Evolutionary conservation across 92 coral and sea anemone genomes (phyloP).

Genomic region (Porites evermanni): DNA sequence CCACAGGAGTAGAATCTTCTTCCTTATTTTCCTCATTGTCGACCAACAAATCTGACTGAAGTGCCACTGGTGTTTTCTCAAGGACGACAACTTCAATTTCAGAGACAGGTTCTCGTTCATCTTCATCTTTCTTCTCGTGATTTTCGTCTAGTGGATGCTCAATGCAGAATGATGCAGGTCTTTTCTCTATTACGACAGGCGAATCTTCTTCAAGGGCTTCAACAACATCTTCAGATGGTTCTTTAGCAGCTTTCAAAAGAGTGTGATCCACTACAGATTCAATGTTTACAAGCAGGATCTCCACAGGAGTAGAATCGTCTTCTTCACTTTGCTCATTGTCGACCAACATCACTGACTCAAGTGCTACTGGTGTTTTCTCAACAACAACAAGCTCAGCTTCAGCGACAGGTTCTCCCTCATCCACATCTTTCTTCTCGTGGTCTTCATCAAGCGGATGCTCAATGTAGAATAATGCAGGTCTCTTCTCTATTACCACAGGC

Average conservation of each 20-base stretch:
- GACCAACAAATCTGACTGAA: conserved; percentile 3
- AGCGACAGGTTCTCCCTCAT: neutral
- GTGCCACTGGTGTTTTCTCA: neutral
- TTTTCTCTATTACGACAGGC: neutral
- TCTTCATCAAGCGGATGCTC: neutral
- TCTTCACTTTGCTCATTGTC: conserved; percentile 1
- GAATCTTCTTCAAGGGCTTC: conserved; percentile 9
- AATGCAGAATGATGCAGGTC: conserved; percentile 9
- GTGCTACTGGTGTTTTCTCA: neutral
- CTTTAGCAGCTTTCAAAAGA: neutral
- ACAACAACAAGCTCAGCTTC: conserved; percentile 7
- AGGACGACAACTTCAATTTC: neutral
- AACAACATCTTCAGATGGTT: neutral
- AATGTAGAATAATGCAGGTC: conserved; percentile 6
- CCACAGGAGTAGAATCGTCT: conserved; percentile 10
- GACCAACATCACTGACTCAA: neutral
- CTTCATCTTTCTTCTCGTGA: too few relatives aligned
- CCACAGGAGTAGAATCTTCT: neutral
- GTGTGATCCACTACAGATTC: conserved; percentile 4
- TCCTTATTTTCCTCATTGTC: neutral
- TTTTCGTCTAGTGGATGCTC: neutral
- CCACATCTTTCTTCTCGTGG: neutral
- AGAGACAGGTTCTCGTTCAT: neutral
- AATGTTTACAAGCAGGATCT: conserved; percentile 6
- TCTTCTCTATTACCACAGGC: neutral